phyloP scores from a whole-genome alignment of 2,113 vertebrate species.

The Caretta caretta region DNA sequence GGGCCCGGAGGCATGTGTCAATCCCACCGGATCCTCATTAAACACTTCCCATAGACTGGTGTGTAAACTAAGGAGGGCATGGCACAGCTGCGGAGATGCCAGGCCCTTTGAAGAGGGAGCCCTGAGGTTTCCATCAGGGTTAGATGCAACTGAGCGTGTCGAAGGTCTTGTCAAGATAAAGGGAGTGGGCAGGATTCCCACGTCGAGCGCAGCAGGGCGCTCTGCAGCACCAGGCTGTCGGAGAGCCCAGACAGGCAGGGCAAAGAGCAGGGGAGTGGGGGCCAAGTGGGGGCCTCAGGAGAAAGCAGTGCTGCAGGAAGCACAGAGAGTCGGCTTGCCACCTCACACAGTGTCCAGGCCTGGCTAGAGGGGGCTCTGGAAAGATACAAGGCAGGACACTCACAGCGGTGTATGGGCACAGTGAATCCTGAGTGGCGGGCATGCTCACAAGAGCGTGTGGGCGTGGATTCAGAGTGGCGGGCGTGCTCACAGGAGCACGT shows the following conservation, averaged over 20 bases:
- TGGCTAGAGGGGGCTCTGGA: too few relatives aligned
- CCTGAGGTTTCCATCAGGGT: not conserved
- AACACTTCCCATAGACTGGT: not conserved
- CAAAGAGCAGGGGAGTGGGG: too few relatives aligned
- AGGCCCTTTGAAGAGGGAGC: not conserved
- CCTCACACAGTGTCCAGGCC: not conserved
- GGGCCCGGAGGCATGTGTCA: not conserved
- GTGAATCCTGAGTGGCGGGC: not conserved
- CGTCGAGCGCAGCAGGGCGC: not conserved
- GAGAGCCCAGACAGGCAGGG: not conserved
- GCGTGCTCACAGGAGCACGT: too few relatives aligned
- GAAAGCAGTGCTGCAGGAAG: not conserved
- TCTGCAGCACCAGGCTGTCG: not conserved
- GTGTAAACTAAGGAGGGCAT: not conserved
- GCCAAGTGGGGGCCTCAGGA: not conserved
- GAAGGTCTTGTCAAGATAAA: not conserved
- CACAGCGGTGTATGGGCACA: too few relatives aligned
- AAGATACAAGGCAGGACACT: not conserved
- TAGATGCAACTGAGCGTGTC: not conserved
- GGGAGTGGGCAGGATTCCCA: not conserved
- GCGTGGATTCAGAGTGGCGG: not conserved
- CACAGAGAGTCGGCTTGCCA: too few relatives aligned
- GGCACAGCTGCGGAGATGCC: not conserved
- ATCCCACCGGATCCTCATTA: not conserved
- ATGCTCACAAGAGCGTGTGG: accelerated